These are phyloP conservation scores for Anadara kagoshimensis DNA, from an alignment of 1,140 invertebrate species.

Conservation along the genomic window DNA sequence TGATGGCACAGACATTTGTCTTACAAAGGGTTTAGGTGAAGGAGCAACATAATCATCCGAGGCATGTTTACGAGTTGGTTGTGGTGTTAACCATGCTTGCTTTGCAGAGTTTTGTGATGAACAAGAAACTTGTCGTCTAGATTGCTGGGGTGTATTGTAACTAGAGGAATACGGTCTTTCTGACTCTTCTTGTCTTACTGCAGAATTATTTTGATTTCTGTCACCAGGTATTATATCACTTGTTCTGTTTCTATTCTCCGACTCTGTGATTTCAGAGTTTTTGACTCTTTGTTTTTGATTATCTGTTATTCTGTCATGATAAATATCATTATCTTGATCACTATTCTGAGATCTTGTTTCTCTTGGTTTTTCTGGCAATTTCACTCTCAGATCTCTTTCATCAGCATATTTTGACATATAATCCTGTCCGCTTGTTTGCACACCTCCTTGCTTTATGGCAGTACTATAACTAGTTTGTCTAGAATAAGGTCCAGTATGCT, in stretches of 20 bases:
- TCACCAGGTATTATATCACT: neutral
- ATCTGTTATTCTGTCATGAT: neutral
- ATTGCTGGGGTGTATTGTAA: slow-evolving; percentile 12
- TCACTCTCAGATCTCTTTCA: slow-evolving; percentile 15
- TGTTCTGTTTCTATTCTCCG: neutral
- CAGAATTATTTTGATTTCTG: neutral
- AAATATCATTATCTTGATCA: neutral
- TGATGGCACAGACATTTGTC: slow-evolving; percentile 13
- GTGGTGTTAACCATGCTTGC: slow-evolving; percentile 25
- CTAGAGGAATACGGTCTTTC: too few species aligned
- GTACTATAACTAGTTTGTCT: neutral
- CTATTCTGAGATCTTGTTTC: slow-evolving; percentile 3
- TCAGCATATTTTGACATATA: neutral
- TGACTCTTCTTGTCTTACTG: neutral
- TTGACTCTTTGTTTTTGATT: neutral
- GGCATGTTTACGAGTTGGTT: slow-evolving; percentile 19
- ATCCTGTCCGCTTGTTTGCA: neutral
- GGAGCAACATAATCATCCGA: neutral
- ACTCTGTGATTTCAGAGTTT: neutral
- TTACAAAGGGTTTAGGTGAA: slow-evolving; percentile 7
- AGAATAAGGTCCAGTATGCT: neutral
- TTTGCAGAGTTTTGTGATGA: neutral
- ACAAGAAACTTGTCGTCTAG: neutral
- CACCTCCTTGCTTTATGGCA: neutral
- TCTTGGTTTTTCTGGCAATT: slow-evolving; percentile 21